Base-by-base conservation (phyloP, 2,888 invertebrate species). In the Allolobophora icterica region DNA sequence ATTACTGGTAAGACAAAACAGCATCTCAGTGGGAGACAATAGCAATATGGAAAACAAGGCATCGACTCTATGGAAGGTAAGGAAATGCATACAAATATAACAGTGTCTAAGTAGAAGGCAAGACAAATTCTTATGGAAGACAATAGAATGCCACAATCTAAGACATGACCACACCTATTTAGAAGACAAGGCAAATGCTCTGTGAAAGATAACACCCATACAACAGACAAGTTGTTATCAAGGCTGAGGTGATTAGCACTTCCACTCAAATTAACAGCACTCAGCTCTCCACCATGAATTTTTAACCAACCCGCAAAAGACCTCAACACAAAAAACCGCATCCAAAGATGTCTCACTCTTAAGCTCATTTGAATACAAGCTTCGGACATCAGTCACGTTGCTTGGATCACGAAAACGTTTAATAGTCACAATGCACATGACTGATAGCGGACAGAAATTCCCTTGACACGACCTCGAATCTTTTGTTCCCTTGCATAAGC, bases 401-500 rank as follows among this genome's bases (percentile, higher is more conserved):
- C 71, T 11, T 8, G 71, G 71, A 71, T 71, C 71, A 71, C 71
- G 11, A 71, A 71, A 71, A 30, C 71, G 24, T 52, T 71, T 71
- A 71, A 71, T n/a, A 71, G 30, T 71, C 71, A 13, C n/a, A 71
- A n/a, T 71, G 71, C n/a, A 13, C 71, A 71, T 71, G 71, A 71
- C n/a, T n/a, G 71, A 71, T 71, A 71, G 30, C n/a, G 71, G 71
- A 71, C 71, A 71, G 71, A n/a, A 71, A 71, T 71, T 71, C 71
- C 71, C 71, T 52, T 30, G 71, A n/a, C n/a, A n/a, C n/a, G 11
- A 30, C n/a, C n/a, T 13, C 11, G 71, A n/a, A 71, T 71, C n/a
- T 71, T n/a, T n/a, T 71, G 71, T 71, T 71, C 71, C n/a, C 30
- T 71, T n/a, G n/a, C 52, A 71, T 71, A 71, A 5, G 71, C n/a